Evolutionary conservation across 2,888 invertebrate species (phyloP), one percentile per base, ranked within the genome.

Genomic region (Dynastes tityus): DNA sequence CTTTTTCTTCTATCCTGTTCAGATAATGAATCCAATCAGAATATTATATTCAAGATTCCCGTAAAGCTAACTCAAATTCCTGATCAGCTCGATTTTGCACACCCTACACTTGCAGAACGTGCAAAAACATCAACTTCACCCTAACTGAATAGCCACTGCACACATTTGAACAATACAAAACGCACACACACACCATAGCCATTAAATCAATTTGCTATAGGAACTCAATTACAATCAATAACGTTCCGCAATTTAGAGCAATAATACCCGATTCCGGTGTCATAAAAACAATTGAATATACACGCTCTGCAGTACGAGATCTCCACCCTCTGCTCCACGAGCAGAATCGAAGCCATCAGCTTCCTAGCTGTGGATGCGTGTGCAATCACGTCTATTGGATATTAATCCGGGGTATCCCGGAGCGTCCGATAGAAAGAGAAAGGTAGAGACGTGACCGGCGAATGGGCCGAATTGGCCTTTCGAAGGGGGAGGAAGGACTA

Each of bases 201-300:
- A 29, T 64, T 84, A 84, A 83, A 84, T 83, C 83, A 84, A 83
- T 84, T 83, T 84, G 83, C 82, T 82, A 81, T 80, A 71, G 80
- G 29, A 77, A 71, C 70, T 67, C 83, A 84, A 85, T 85, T 85
- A 85, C 85, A 83, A 85, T 85, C 85, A 85, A 85, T 85, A 79
- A 79, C 78, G 79, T 70, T 53, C 63, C 76, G 73, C 78, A 79
- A 70, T 79, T 78, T 81, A 81, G 80, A 79, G 78, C 70, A 65
- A 77, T 80, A 80, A 79, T 80, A 78, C 79, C 77, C 77, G 63
- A 64, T 75, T 37, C 81, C 80, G 81, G 82, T 82, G 81, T 84
- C 80, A 84, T 85, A 86, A 86, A 86, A 85, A 86, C 85, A 85
- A 86, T 85, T 83, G 84, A 82, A 84, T 84, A 83, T 84, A 63